These are phyloP conservation scores for Drosophila virilis DNA, from an alignment of 1,140 invertebrate genomes.

Conservation along the genomic window DNA sequence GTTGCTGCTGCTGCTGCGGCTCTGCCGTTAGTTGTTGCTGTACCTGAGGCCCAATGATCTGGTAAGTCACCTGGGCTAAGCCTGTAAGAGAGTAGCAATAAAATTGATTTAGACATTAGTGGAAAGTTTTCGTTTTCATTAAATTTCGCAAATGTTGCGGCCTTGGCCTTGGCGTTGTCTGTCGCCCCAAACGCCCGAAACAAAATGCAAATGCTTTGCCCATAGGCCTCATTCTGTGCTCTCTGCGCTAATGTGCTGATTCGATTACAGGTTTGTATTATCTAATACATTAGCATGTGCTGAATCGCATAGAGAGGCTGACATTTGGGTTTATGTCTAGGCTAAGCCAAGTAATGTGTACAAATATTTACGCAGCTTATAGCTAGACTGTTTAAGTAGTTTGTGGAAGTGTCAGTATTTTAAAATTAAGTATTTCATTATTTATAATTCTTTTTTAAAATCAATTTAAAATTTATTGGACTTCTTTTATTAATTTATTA, in stretches of 20 bases:
- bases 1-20: conserved; percentile 55
- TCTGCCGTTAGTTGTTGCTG: conserved; percentile 64
- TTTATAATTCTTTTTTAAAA: background rate
- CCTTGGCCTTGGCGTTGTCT: conserved; percentile 11
- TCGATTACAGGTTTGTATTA: conserved; percentile 50
- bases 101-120: conserved; percentile 16
- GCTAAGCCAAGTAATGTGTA: background rate
- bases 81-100: conserved; percentile 52
- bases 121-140: background rate
- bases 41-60: conserved; percentile 84
- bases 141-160: background rate
- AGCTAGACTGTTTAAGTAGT: too few relatives aligned
- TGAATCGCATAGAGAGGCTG: background rate
- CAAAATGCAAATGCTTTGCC: conserved; percentile 42
- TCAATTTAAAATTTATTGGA: background rate
- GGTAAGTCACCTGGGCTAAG: conserved; percentile 84
- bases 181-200: conserved; percentile 16
- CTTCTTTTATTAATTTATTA: too few relatives aligned
- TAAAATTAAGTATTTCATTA: too few relatives aligned
- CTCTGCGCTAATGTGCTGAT: conserved; percentile 51
- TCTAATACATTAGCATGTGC: conserved; percentile 55
- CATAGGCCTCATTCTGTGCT: conserved; percentile 3
- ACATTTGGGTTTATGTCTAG: background rate
- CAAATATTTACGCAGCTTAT: too few relatives aligned
- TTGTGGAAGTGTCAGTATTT: too few relatives aligned